Evolutionary conservation across 2,797 vertebrate species (phyloP).

Genomic region (Podargus strigoides): DNA sequence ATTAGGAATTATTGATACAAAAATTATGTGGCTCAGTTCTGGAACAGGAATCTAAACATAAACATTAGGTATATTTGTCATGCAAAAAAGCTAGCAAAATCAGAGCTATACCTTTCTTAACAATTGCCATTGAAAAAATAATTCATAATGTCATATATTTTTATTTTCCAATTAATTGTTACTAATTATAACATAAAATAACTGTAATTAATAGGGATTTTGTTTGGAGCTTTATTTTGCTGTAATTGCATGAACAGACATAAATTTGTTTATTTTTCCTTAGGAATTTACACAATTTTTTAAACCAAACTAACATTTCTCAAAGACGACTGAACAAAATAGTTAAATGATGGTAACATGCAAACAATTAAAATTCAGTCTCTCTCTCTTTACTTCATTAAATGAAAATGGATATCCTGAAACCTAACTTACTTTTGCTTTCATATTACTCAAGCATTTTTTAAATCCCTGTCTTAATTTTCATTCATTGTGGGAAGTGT

Average conservation of each 20-base stretch:
- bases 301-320: not conserved
- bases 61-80: not conserved
- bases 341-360: not conserved
- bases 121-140: not conserved
- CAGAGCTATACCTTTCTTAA: not conserved
- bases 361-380: not conserved
- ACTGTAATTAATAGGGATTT: too few species aligned
- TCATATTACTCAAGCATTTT: not conserved
- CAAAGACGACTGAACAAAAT: not conserved
- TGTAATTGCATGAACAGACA: not conserved
- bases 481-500: not conserved
- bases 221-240: not conserved
- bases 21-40: not conserved
- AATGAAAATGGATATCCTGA: not conserved
- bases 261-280: not conserved
- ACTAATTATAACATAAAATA: not conserved
- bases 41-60: not conserved
- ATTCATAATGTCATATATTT: not conserved
- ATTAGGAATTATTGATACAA: not conserved
- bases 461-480: not conserved
- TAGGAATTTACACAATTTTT: not conserved
- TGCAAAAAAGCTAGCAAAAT: not conserved
- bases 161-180: not conserved
- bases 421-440: not conserved
- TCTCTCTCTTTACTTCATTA: not conserved